A percentile compares a stretch with the other conserved stretches of the same genome.
phyloP scores from a whole-genome alignment of 2,113 vertebrate genomes.

The Pipra filicauda region DNA sequence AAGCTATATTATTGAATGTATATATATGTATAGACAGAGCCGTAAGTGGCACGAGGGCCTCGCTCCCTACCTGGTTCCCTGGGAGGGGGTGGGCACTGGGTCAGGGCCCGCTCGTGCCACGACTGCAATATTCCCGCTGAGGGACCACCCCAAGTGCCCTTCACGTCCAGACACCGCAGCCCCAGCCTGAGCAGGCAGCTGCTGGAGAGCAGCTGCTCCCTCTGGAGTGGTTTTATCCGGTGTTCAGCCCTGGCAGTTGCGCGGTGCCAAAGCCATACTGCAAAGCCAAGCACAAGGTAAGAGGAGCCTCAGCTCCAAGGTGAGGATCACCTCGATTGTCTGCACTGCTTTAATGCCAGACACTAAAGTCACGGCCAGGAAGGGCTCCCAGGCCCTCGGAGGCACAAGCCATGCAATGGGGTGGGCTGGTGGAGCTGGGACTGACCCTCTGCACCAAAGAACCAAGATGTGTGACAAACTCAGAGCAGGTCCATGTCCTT shows the following conservation, averaged over 20 bases:
- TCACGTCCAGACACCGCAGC: neutral
- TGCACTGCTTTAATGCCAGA: neutral
- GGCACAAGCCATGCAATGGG: neutral
- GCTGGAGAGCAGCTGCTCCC: neutral
- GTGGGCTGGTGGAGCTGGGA: neutral
- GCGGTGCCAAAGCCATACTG: constrained; percentile 25
- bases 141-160: neutral
- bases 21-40: constrained; percentile 62
- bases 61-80: neutral
- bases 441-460: neutral
- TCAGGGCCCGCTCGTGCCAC: neutral
- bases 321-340: neutral
- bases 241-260: neutral
- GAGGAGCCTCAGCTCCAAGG: neutral
- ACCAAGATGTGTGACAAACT: neutral
- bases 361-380: neutral
- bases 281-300: constrained; percentile 11
- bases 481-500: neutral
- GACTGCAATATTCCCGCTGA: neutral
- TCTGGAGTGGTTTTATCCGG: accelerated
- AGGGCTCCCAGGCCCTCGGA: neutral
- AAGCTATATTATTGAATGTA: constrained; percentile 67
- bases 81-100: neutral
- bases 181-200: neutral
- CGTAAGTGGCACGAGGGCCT: neutral